These are phyloP conservation scores for Trichogramma pretiosum DNA, from an alignment of 1,140 invertebrate species.

Conservation along the genomic window DNA sequence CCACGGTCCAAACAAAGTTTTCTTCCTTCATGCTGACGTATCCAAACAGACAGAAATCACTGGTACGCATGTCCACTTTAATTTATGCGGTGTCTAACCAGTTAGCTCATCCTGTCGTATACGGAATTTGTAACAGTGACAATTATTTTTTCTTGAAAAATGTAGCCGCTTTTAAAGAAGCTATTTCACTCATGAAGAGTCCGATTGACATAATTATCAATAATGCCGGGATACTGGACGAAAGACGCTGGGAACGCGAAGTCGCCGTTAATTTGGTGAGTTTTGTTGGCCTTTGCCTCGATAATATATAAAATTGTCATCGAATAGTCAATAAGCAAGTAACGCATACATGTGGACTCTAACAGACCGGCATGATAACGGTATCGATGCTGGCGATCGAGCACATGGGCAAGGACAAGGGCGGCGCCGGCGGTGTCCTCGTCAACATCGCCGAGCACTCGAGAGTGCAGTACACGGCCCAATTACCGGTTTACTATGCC, in stretches of 20 bases:
- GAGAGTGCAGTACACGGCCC: slow-evolving; percentile 49
- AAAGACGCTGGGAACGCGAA: slow-evolving; percentile 39
- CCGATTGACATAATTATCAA: slow-evolving; percentile 56
- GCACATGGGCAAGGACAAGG: slow-evolving; percentile 51
- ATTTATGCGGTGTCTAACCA: too few species aligned
- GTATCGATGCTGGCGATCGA: slow-evolving; percentile 34
- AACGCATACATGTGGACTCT: too few species aligned
- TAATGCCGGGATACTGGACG: slow-evolving; percentile 52
- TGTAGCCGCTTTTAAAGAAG: slow-evolving; percentile 3
- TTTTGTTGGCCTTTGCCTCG: background rate
- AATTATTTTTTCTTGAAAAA: background rate
- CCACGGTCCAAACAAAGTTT: slow-evolving; percentile 24
- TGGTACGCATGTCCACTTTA: slow-evolving; percentile 29
- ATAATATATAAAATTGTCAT: too few species aligned
- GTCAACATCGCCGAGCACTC: slow-evolving; percentile 56
- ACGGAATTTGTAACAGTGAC: background rate
- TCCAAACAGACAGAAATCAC: slow-evolving; percentile 24
- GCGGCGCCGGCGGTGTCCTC: slow-evolving; percentile 55
- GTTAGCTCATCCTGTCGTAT: background rate
- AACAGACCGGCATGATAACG: slow-evolving; percentile 33
- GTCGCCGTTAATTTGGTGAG: slow-evolving; percentile 43
- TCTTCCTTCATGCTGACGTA: slow-evolving; percentile 31
- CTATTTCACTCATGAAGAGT: background rate
- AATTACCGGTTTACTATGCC: slow-evolving; percentile 56
- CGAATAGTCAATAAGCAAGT: too few species aligned